A percentile compares a stretch with the other conserved stretches of the same genome.
Evolutionary conservation across 2,797 vertebrate species (phyloP).

Genomic region (Tokudaia muenninki): DNA sequence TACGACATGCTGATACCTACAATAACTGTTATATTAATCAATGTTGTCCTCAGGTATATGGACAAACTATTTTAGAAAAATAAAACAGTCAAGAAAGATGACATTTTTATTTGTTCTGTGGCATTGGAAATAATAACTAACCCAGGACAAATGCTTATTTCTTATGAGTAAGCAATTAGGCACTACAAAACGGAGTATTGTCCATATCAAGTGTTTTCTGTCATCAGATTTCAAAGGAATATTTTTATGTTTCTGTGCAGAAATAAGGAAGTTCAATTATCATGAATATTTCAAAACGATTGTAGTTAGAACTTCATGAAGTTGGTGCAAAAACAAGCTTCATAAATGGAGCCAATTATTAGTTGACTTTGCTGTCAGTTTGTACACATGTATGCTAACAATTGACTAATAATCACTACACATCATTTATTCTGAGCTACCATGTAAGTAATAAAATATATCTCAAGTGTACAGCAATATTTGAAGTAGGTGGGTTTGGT

Average conservation of each 20-base stretch:
- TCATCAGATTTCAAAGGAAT: conserved; percentile 88
- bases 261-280: conserved; percentile 84
- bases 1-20: background rate
- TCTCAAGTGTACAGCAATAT: conserved; percentile 56
- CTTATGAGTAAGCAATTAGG: conserved; percentile 86
- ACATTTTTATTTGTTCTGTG: conserved; percentile 34
- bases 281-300: conserved; percentile 89
- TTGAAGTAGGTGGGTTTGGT: conserved; percentile 25
- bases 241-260: conserved; percentile 85
- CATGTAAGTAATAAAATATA: conserved; percentile 65
- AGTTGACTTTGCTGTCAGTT: conserved; percentile 72
- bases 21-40: background rate
- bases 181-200: conserved; percentile 68
- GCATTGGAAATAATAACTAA: conserved; percentile 74
- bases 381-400: conserved; percentile 75
- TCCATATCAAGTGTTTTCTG: conserved; percentile 86
- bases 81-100: background rate
- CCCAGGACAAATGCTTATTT: conserved; percentile 81
- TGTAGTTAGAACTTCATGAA: conserved; percentile 89
- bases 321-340: conserved; percentile 84
- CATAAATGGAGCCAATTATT: conserved; percentile 80
- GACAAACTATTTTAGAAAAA: conserved; percentile 21
- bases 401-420: conserved; percentile 80
- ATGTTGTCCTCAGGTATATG: conserved; percentile 5
- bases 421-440: conserved; percentile 65